These are phyloP conservation scores for Nesoenas mayeri DNA, from an alignment of 2,113 vertebrate species.

Conservation along the genomic window DNA sequence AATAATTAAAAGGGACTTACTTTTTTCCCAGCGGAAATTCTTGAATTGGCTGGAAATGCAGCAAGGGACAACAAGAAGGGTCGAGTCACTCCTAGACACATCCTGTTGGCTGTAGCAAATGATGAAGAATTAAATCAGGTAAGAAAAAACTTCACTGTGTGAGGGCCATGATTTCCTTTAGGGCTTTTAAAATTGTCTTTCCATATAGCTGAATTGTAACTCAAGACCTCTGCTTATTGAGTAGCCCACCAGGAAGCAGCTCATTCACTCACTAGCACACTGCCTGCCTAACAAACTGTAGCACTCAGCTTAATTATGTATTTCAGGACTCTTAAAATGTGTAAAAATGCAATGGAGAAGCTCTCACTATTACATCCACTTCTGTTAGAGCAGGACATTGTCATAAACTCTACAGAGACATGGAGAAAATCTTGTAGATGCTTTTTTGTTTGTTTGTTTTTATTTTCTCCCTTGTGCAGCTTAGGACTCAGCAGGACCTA, in stretches of 20 bases:
- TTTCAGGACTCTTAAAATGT: neutral
- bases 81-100: conserved; percentile 95
- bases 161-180: conserved; percentile 22
- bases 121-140: conserved; percentile 99
- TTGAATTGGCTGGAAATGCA: conserved; percentile 97
- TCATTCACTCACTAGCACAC: neutral
- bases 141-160: neutral
- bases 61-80: conserved; percentile 99
- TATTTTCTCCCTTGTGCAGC: neutral
- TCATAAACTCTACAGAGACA: neutral
- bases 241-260: neutral
- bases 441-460: neutral
- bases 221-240: conserved; percentile 15
- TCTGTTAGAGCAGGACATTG: neutral
- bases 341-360: neutral
- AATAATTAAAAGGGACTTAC: neutral
- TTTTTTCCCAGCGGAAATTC: conserved; percentile 88
- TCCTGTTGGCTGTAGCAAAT: conserved; percentile 95
- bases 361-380: neutral
- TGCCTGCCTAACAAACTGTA: neutral
- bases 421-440: neutral
- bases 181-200: conserved; percentile 40
- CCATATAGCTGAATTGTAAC: conserved; percentile 6
- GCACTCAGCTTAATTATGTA: neutral
- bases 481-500: neutral